phyloP scores from a whole-genome alignment of 2,797 vertebrate genomes.

The Gallinago solitaria region DNA sequence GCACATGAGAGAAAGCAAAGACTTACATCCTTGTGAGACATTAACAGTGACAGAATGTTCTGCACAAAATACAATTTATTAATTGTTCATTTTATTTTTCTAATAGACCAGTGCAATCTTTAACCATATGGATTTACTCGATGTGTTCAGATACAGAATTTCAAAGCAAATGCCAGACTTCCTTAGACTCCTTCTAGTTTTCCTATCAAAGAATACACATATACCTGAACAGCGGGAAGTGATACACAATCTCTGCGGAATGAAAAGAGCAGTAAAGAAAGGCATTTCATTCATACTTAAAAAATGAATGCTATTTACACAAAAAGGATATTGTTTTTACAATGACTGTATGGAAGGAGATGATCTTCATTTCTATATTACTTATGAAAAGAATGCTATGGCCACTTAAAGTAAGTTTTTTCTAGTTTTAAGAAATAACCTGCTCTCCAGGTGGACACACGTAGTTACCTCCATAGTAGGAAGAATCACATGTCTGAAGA shows the following conservation, averaged over 20 bases:
- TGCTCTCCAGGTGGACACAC: background rate
- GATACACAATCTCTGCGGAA: background rate
- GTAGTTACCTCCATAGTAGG: background rate
- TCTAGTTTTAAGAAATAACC: background rate
- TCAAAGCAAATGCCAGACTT: background rate
- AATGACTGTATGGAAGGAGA: background rate
- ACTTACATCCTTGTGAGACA: background rate
- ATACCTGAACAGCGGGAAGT: background rate
- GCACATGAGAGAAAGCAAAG: background rate
- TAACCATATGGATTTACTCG: background rate
- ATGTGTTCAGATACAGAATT: background rate
- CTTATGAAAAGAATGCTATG: background rate
- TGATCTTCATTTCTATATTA: background rate
- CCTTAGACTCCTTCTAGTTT: background rate
- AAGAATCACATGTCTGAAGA: background rate
- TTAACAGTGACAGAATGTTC: background rate
- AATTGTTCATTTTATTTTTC: background rate
- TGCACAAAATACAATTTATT: background rate
- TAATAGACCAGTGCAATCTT: background rate
- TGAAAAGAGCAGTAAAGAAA: background rate
- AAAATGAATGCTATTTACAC: background rate
- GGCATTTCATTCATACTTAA: background rate
- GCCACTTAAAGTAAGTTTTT: background rate
- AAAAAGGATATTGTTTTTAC: background rate
- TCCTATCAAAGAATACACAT: background rate